Evolutionary conservation across 2,888 invertebrate species (phyloP).

Genomic region (Lottia gigantea): DNA sequence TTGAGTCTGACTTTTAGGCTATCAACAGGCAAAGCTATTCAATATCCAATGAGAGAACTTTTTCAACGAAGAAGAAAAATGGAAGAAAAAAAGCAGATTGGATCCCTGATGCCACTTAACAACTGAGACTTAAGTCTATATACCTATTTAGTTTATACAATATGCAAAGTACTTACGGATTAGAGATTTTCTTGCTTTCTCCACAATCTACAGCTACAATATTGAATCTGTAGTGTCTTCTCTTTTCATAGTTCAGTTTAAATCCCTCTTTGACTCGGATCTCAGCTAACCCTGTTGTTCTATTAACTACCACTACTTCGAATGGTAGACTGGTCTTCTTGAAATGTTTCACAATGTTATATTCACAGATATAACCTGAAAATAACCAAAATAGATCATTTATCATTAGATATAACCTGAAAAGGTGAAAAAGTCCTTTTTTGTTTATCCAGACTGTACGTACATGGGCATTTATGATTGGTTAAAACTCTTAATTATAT

Average conservation of each 20-base stretch:
- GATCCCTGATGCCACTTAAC: no score
- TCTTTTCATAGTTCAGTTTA: constrained; percentile 89
- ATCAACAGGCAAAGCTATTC: no score
- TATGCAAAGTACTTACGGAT: constrained; percentile 23
- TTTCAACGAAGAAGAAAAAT: no score
- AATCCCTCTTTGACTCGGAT: constrained; percentile 55
- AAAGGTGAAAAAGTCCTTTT: no score
- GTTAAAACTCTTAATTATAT: no score
- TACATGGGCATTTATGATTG: no score
- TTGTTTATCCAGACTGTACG: no score
- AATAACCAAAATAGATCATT: constrained; percentile 9
- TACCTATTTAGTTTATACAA: background rate
- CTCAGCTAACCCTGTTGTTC: constrained; percentile 56
- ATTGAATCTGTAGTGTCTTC: constrained; percentile 94
- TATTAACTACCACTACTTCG: constrained; percentile 52
- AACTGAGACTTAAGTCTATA: background rate
- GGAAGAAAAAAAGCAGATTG: no score
- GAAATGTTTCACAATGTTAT: constrained; percentile 46
- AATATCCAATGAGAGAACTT: no score
- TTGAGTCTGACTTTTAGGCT: no score
- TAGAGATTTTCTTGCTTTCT: constrained; percentile 41
- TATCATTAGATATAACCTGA: constrained; percentile 54
- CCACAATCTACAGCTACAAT: constrained; percentile 92
- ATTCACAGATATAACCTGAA: constrained; percentile 62
- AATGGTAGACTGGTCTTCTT: constrained; percentile 52